Evolutionary conservation across 2,113 vertebrate species (phyloP), one percentile per base, ranked within the genome.

Genomic region (Holacanthus passer): DNA sequence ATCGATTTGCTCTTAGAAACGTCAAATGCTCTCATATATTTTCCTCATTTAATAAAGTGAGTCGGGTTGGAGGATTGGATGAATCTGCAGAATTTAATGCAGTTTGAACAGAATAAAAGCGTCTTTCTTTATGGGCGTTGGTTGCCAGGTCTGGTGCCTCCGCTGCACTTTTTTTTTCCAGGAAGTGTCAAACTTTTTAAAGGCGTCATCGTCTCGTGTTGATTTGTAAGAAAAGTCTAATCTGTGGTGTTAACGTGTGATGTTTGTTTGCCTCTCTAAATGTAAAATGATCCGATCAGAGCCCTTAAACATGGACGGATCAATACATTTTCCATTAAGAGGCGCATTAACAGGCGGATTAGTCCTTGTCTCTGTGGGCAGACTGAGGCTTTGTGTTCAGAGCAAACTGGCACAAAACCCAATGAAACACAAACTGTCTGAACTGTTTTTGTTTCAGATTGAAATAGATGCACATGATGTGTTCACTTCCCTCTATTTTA

Each of bases 321-420:
- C 93, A 22, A 94, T 94, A 52, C 13, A 0, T 73, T 37, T 41
- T 71, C 89, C 92, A 90, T 93, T 91, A 90, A 52, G 73, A 76
- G 68, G 22, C 72, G 84, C 91, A 86, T 92, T 91, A 90, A 88
- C 86, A 43, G 77, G 16, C 60, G 37, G 84, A 22, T 56, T n/a
- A 70, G 64, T 71, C 64, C 9, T 16, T 17, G 70, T 19, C 73
- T 27, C 68, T 75, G 79, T 24, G 88, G 87, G 73, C 70, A n/a
- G 39, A 32, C 43, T 55, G 64, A 41, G 77, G 22, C 24, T 17
- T 0, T 55, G 31, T 53, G 73, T 35, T 45, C 0, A 53, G 47
- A 52, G 7, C 58, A 62, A 66, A 60, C 60, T 62, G 11, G n/a
- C n/a, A n/a, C n/a, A n/a, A n/a, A n/a, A n/a, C n/a, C 8, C 1